These are phyloP conservation scores for Eupithecia tripunctaria DNA, from an alignment of 2,888 invertebrate genomes.

Conservation along the genomic window DNA sequence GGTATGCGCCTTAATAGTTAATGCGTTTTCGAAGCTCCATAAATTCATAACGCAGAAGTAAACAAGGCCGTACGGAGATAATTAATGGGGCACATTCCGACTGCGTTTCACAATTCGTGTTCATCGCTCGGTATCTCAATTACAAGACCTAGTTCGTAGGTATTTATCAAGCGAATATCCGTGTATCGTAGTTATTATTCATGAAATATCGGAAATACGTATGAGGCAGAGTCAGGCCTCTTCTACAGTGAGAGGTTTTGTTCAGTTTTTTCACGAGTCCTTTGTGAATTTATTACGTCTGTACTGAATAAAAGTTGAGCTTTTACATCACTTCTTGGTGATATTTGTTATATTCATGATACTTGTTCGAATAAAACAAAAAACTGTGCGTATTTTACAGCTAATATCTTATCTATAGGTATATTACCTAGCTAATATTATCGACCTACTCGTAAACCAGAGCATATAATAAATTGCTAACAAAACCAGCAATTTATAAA, in stretches of 20 bases:
- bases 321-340: background rate
- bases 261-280: constrained; percentile 10
- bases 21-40: constrained; percentile 54
- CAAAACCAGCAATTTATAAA: background rate
- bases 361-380: background rate
- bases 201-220: constrained; percentile 12
- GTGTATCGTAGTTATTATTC: constrained; percentile 14
- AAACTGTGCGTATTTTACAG: background rate
- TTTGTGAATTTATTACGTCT: constrained; percentile 13
- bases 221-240: constrained; percentile 12
- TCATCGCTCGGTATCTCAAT: constrained; percentile 33
- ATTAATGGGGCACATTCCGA: constrained; percentile 54
- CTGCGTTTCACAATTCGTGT: constrained; percentile 40
- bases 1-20: too few relatives aligned
- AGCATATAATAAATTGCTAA: background rate
- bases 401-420: too few relatives aligned
- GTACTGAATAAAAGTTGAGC: constrained; percentile 11
- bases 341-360: background rate
- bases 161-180: constrained; percentile 17
- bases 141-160: constrained; percentile 23
- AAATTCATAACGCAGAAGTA: constrained; percentile 53
- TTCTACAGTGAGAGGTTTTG: constrained; percentile 1
- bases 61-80: constrained; percentile 53
- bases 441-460: background rate
- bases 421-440: too few relatives aligned